A percentile compares a stretch with the other conserved stretches of the same genome.
Conservation (phyloP, 2,888 invertebrate species). For the Cryptocephalus moraei region DNA sequence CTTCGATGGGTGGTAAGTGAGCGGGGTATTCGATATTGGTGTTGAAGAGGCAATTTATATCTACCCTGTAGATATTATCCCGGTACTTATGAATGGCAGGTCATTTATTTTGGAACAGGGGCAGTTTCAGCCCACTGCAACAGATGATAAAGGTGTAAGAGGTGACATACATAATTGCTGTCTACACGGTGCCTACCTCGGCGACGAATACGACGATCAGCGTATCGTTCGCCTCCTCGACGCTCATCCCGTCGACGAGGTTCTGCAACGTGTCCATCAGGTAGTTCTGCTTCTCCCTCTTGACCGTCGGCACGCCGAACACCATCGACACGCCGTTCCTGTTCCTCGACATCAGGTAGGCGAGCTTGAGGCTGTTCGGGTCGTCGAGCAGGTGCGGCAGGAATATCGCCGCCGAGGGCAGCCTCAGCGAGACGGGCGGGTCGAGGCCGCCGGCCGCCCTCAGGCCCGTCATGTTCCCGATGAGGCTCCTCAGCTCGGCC, state of each 20-base stretch:
- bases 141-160: too few relatives aligned
- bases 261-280: slow-evolving; percentile 76
- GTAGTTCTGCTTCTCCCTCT: slow-evolving; percentile 79
- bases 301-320: slow-evolving; percentile 83
- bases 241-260: slow-evolving; percentile 67
- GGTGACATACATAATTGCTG: too few relatives aligned
- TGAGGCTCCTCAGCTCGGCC: slow-evolving; percentile 27
- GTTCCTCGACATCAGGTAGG: slow-evolving; percentile 64
- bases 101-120: too few relatives aligned
- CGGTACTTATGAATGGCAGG: too few relatives aligned
- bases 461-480: slow-evolving; percentile 39
- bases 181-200: too few relatives aligned
- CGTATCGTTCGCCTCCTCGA: slow-evolving; percentile 62
- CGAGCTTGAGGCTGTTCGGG: slow-evolving; percentile 66
- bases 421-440: slow-evolving; percentile 44
- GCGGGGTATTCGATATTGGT: too few relatives aligned
- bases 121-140: too few relatives aligned
- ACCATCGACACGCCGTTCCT: slow-evolving; percentile 71
- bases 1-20: too few relatives aligned
- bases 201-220: slow-evolving; percentile 81
- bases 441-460: slow-evolving; percentile 38
- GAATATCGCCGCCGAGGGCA: slow-evolving; percentile 76
- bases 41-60: too few relatives aligned
- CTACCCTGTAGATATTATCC: too few relatives aligned
- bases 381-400: slow-evolving; percentile 78